phyloP scores from a whole-genome alignment of 2,797 vertebrate species.

The Crocidura indochinensis region DNA sequence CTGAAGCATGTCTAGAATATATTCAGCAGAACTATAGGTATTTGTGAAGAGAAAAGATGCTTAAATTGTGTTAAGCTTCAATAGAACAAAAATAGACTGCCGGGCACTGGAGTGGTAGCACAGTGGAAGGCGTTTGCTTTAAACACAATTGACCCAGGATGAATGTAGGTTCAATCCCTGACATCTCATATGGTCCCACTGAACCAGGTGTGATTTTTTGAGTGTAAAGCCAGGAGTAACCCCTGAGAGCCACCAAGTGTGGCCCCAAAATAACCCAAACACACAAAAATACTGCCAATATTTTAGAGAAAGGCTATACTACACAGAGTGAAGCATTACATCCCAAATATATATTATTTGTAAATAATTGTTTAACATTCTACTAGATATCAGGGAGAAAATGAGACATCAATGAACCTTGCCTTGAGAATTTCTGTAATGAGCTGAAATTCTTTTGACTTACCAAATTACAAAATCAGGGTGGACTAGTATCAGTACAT shows the following conservation, averaged over 20 bases:
- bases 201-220: too few species aligned
- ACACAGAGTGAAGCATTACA: background rate
- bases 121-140: too few species aligned
- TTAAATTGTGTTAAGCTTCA: background rate
- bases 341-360: background rate
- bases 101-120: too few species aligned
- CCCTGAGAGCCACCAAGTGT: too few species aligned
- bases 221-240: too few species aligned
- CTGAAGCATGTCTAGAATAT: background rate
- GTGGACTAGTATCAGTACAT: background rate
- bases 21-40: too few species aligned
- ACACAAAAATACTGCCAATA: background rate
- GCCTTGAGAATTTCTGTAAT: background rate
- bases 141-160: too few species aligned
- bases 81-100: background rate
- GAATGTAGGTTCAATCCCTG: too few species aligned
- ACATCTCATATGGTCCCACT: too few species aligned
- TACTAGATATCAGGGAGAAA: constrained; percentile 11
- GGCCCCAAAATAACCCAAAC: too few species aligned
- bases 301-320: background rate
- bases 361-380: background rate
- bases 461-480: background rate
- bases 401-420: background rate
- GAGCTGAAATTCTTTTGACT: background rate
- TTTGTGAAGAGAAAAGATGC: too few species aligned